phyloP scores from a whole-genome alignment of 2,888 invertebrate genomes.

The Drosophila siamana region DNA sequence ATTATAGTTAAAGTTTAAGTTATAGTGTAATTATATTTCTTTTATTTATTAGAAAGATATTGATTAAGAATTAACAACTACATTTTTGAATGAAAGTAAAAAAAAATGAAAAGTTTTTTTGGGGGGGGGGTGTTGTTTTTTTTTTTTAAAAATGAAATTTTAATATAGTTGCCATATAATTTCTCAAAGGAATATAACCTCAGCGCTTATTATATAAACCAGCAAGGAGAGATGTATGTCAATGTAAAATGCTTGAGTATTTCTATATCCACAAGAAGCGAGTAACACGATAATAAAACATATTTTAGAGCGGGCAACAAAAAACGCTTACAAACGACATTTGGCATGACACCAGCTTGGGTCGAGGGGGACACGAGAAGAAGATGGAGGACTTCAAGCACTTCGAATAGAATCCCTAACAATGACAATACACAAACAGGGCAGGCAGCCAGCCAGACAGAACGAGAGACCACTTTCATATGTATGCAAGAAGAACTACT shows the following conservation, averaged over 20 bases:
- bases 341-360: slow-evolving; percentile 47
- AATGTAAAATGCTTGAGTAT: slow-evolving; percentile 10
- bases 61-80: too few species aligned
- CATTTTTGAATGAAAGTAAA: too few species aligned
- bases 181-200: slow-evolving; percentile 44
- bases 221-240: slow-evolving; percentile 4
- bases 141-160: too few species aligned
- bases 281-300: slow-evolving; percentile 78
- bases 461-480: slow-evolving; percentile 25
- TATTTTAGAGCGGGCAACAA: slow-evolving; percentile 66
- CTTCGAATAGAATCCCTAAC: slow-evolving; percentile 31
- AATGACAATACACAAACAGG: slow-evolving; percentile 32
- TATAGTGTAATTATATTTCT: too few species aligned
- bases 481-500: slow-evolving; percentile 45
- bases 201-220: slow-evolving; percentile 18
- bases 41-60: too few species aligned
- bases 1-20: too few species aligned
- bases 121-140: too few species aligned
- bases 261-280: slow-evolving; percentile 59
- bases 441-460: slow-evolving; percentile 16
- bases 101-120: too few species aligned
- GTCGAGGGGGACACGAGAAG: background rate
- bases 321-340: slow-evolving; percentile 50
- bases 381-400: background rate
- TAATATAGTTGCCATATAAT: slow-evolving; percentile 27